Conservation (phyloP, 2,888 invertebrate genomes). For the Embidobia sp. region DNA sequence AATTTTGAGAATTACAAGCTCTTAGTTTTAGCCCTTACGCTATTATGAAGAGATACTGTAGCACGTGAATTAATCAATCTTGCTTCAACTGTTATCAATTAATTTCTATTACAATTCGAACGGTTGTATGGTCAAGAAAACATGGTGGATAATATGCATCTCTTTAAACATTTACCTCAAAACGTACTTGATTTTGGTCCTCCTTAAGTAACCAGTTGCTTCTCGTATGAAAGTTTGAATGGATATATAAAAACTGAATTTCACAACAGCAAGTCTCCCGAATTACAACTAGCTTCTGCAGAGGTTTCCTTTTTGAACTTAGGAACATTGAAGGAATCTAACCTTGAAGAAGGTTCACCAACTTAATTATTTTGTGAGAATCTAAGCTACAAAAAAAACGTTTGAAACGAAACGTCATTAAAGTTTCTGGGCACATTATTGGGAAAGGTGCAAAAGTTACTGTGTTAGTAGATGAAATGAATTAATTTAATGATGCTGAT, state of each 20-base stretch:
- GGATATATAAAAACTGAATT: not conserved
- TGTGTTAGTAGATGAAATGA: too few species aligned
- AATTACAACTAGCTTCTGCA: conserved; percentile 1
- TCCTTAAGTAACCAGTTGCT: not conserved
- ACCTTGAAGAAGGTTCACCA: not conserved
- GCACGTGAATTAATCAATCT: too few species aligned
- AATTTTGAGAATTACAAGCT: too few species aligned
- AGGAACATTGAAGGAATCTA: not conserved
- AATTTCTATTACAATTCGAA: too few species aligned
- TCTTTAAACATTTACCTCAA: conserved; percentile 59
- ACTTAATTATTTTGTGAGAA: not conserved
- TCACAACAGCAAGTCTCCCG: not conserved
- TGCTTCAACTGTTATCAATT: too few species aligned
- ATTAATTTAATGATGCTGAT: too few species aligned
- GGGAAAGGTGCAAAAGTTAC: too few species aligned
- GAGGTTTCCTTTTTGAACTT: not conserved
- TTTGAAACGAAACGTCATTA: too few species aligned
- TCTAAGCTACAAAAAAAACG: conserved; percentile 5
- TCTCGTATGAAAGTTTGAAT: conserved; percentile 3
- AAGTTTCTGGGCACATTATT: too few species aligned
- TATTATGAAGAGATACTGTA: too few species aligned
- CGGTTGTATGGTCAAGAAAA: too few species aligned
- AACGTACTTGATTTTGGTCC: conserved; percentile 31
- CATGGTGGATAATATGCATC: conserved; percentile 63
- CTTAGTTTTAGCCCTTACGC: too few species aligned